Percentiles rank a stretch among this genome's conserved stretches.
phyloP scores from a whole-genome alignment of 2,113 vertebrate genomes.

The Menidia beryllina region DNA sequence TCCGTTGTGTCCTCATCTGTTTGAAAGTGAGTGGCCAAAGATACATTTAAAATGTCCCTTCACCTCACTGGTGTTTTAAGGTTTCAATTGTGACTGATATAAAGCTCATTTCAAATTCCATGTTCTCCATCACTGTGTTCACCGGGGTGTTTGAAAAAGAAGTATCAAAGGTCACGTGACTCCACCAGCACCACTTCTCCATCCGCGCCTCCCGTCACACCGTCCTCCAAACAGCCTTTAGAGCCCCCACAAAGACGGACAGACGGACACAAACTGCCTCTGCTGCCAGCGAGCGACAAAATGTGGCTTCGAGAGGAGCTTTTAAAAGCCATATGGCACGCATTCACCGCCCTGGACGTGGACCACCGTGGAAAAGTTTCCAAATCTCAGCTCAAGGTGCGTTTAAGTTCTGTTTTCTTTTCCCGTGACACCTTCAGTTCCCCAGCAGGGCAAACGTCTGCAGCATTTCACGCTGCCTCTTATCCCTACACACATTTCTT shows the following conservation, averaged over 20 bases:
- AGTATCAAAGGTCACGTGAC: neutral
- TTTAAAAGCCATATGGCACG: conserved; percentile 94
- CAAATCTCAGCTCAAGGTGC: conserved; percentile 95
- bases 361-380: conserved; percentile 95
- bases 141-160: neutral
- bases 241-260: neutral
- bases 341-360: conserved; percentile 93
- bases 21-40: too few species aligned
- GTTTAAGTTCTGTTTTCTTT: conserved; percentile 20
- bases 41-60: too few species aligned
- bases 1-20: too few species aligned
- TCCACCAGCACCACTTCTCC: neutral
- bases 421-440: neutral
- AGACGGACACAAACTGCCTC: neutral
- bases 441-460: too few species aligned
- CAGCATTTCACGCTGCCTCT: neutral
- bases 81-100: too few species aligned
- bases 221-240: too few species aligned
- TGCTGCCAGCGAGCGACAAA: conserved; percentile 10
- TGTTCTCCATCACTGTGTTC: too few species aligned
- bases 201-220: neutral
- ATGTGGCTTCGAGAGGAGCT: conserved; percentile 89
- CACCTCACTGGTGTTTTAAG: too few species aligned
- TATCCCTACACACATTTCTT: neutral
- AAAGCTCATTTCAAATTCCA: too few species aligned